Percentiles rank a stretch among this genome's conserved stretches.
Conservation (phyloP, 2,797 vertebrate species). For the Acipenser oxyrinchus region DNA sequence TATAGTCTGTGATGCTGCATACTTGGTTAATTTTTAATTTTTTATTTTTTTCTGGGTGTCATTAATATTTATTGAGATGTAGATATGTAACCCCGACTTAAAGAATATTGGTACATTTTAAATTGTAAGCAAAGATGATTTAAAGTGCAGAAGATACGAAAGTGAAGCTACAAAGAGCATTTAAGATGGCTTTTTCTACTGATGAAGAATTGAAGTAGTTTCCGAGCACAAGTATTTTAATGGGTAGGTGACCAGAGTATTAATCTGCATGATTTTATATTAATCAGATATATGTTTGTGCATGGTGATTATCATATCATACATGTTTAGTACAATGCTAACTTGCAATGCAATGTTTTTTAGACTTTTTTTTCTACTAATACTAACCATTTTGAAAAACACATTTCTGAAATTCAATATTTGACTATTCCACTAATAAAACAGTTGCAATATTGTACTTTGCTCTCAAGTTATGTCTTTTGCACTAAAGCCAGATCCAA, state of each 20-base stretch:
- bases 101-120: constrained; percentile 18
- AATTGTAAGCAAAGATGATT: constrained; percentile 65
- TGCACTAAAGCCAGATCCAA: constrained; percentile 5
- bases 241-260: constrained; percentile 69
- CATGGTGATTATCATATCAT: constrained; percentile 52
- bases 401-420: constrained; percentile 5
- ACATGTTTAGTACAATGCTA: too few species aligned
- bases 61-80: too few species aligned
- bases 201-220: constrained; percentile 62
- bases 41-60: too few species aligned
- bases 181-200: constrained; percentile 67
- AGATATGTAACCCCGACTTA: too few species aligned
- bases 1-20: neutral
- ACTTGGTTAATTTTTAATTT: neutral
- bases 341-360: too few species aligned
- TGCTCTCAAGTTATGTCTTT: constrained; percentile 7
- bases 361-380: neutral
- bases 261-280: constrained; percentile 69
- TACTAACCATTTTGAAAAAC: neutral
- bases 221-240: constrained; percentile 60
- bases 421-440: neutral
- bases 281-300: constrained; percentile 50
- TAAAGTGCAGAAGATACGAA: constrained; percentile 74
- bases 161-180: constrained; percentile 70
- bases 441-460: neutral